Base-by-base conservation (phyloP, 23 tunicate genomes). In the Phallusia fumigata region DNA sequence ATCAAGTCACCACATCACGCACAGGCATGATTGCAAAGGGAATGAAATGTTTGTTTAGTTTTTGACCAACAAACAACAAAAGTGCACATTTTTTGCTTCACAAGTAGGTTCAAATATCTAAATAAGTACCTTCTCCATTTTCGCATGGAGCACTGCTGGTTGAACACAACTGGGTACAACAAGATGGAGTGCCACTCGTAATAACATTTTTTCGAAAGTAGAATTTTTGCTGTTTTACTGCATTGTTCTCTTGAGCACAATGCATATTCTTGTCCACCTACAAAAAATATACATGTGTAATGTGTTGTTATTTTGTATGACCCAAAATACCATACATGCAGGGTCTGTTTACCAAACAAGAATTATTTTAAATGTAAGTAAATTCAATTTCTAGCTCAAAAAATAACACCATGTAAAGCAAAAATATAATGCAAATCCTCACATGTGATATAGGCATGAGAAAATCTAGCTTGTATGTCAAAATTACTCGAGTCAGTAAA, bases 261-360 rank as follows among this genome's bases (percentile, higher is more conserved):
- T 77, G 47, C 99, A 96, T 96, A 82, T 96, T 96, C 33, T 75
- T 75, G 53, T 96, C 97, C 50, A 96, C 99, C 96, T 96, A 47
- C 65, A 82, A 72, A 86, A 31, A 78, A 16, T 58, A 74, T 32
- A 74, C 3, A 74, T 21, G 5, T 74, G 35, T 13, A 22, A 6
- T 11, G 28, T 58, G 69, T 58, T 21, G 13, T 24, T 21, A 6
- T 40, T 40, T 5, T 5, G 5, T 3, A 40, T 10, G 10, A 40
- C 10, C 8, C 47, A 40, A 3, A 10, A 40, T 40, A 40, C 47
- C 47, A 40, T 10, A 40, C 47, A 3, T 40, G 5, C 47, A 40
- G 8, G 24, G 64, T 0, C 31, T 33, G 32, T 53, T 24, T 21
- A n/a, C n/a, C n/a, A n/a, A n/a, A n/a, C n/a, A 21, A 65, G 18